Evolutionary conservation across 2,888 invertebrate genomes (phyloP), one percentile per base, ranked within the genome.

Genomic region (Tenthredo scrophulariae): DNA sequence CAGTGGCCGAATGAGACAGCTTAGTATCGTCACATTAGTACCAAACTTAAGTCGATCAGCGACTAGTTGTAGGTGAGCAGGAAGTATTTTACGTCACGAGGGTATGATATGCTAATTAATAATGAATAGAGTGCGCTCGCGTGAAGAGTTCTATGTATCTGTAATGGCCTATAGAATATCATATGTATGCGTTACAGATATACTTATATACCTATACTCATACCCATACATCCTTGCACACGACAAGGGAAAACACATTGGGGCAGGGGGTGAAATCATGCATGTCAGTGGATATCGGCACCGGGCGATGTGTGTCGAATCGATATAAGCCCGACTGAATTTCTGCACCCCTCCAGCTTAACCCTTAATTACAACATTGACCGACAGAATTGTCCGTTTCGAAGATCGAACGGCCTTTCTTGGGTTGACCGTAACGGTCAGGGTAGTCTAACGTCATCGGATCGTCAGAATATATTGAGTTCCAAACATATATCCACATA

Each of bases 281-380:
- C 83, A 65, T 70, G 83, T 67, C 83, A 67, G 67, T 29, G 22
- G 83, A 85, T 90, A 90, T 91, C 89, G 90, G 91, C 90, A 89
- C 85, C 87, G 86, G 85, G 85, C 88, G 91, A 92, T 92, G 90
- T 92, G 91, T 91, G 92, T 89, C 92, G 89, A 92, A 92, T 92
- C 92, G 91, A 91, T 91, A 90, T 50, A 37, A 85, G 85, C 86
- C 84, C 82, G 80, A 62, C 43, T 62, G 40, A 80, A 80, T 26
- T 80, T 62, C 22, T 62, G 67, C 46, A 70, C n/a, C 26, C 50
- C 70, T 10, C 43, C 46, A 29, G 43, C 50, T 83, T 58, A 83
- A 70, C 83, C 83, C 83, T 50, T 18, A 67, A 83, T 83, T 83
- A 65, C 83, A 43, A 67, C 67, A 83, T 83, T 83, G 83, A 67